Evolutionary conservation across 2,113 vertebrate genomes (phyloP), one percentile per base, ranked within the genome.

Genomic region (rat (Rattus norvegicus)): DNA sequence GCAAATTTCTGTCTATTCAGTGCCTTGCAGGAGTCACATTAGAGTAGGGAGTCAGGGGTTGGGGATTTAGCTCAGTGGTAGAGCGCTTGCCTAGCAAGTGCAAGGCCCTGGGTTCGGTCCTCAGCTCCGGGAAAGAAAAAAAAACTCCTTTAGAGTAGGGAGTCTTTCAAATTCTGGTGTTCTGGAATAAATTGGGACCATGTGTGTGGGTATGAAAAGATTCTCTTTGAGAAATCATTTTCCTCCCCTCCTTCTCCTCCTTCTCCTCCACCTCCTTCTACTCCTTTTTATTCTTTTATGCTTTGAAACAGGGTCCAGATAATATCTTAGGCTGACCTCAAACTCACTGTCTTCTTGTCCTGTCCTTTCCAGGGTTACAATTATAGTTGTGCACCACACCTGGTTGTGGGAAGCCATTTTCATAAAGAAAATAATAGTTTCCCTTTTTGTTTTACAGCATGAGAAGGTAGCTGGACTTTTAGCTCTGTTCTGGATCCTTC

Each of bases 1-100:
- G 47, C 22, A 59, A 88, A 73, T 91, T 97, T 90, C 81, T 49
- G 69, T 80, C 63, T 88, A 59, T 80, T 70, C 72, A 69, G 56
- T 88, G 70, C 12, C 69, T 92, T 84, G 36, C 47, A 90, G 63
- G 54, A 90, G 90, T 93, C 26, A 56, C 59, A 28, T n/a, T 73
- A n/a, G 47, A 80, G 16, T 67, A 65, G 54, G n/a, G 30, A 49
- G 12, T 30, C 13, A 43, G 43, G 43, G 43, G 43, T 43, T 43
- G 43, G 43, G 43, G 43, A 43, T 43, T 43, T 43, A 43, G 43
- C 43, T 43, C 43, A 43, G 43, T 43, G 43, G 43, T 43, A 43
- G 43, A 43, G 43, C 43, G 43, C 43, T 43, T 43, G 43, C 43
- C 43, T 43, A 43, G 43, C 43, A 43, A 43, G 43, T 43, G 43